phyloP scores from a whole-genome alignment of 2,888 invertebrate genomes.

The Helicoverpa assulta region DNA sequence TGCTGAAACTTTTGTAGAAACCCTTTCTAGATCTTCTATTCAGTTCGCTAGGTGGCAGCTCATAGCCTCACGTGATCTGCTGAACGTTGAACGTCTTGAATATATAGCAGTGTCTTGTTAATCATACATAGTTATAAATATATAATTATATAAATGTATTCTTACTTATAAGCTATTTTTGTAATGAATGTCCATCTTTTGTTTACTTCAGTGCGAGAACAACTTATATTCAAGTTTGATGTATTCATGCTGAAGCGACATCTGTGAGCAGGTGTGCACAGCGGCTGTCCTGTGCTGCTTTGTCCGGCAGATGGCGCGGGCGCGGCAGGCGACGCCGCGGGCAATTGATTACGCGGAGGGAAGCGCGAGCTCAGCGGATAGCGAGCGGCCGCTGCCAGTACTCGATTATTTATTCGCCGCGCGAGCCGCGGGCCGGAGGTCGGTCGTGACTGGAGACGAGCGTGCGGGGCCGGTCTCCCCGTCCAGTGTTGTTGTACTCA shows the following conservation, averaged over 20 bases:
- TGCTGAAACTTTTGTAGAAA: background rate
- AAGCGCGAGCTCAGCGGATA: constrained; percentile 57
- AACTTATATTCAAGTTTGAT: background rate
- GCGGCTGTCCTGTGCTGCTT: too few relatives aligned
- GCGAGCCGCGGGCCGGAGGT: constrained; percentile 90
- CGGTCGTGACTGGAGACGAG: constrained; percentile 80
- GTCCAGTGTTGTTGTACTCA: constrained; percentile 79
- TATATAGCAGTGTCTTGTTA: too few relatives aligned
- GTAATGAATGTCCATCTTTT: too few relatives aligned
- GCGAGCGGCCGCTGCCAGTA: constrained; percentile 65
- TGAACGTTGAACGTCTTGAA: too few relatives aligned
- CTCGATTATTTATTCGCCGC: constrained; percentile 86
- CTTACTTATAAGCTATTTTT: too few relatives aligned
- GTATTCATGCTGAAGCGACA: constrained; percentile 39
- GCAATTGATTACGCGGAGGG: constrained; percentile 67
- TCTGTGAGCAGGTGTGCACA: constrained; percentile 17
- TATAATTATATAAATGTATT: too few relatives aligned
- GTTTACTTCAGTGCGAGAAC: too few relatives aligned
- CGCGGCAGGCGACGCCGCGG: constrained; percentile 50
- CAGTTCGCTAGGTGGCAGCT: constrained; percentile 34
- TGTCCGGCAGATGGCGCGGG: constrained; percentile 51
- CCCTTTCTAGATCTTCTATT: background rate
- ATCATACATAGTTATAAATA: too few relatives aligned
- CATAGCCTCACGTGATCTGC: too few relatives aligned
- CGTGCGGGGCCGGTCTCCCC: constrained; percentile 86